Evolutionary conservation across 2,888 invertebrate species (phyloP).

Genomic region (Dicycla oo): DNA sequence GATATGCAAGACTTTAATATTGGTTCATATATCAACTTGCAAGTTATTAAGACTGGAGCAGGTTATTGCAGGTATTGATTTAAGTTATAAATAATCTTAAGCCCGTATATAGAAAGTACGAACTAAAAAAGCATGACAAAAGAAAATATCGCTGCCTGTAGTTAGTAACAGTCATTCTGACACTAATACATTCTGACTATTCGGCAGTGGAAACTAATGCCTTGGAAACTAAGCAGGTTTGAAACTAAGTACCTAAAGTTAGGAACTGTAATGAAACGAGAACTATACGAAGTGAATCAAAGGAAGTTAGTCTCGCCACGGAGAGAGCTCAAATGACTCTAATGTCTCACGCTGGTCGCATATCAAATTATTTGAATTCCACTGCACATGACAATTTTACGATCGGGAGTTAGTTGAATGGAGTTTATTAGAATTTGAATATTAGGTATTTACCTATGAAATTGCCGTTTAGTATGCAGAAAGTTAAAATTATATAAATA

Average conservation of each 20-base stretch:
- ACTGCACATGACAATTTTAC: constrained; percentile 6
- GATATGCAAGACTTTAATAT: background rate
- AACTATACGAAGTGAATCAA: constrained; percentile 43
- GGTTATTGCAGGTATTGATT: background rate
- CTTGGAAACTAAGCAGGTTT: background rate
- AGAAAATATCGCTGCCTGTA: background rate
- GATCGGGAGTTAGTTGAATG: background rate
- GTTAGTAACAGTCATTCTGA: too few species aligned
- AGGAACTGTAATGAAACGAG: constrained; percentile 36
- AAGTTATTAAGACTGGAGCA: background rate
- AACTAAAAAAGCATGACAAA: background rate
- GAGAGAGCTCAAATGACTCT: constrained; percentile 29
- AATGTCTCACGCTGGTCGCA: constrained; percentile 11
- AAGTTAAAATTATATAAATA: too few species aligned
- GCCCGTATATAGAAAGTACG: too few species aligned
- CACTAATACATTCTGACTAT: background rate
- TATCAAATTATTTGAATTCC: constrained; percentile 34
- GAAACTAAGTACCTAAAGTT: constrained; percentile 33
- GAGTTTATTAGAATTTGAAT: background rate
- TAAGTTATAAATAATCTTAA: background rate
- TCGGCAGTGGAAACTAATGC: background rate
- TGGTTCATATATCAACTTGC: too few species aligned
- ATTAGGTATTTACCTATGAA: too few species aligned
- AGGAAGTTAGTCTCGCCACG: constrained; percentile 24
- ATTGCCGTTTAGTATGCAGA: too few species aligned